Evolutionary conservation across 2,113 vertebrate species (phyloP), one percentile per base, ranked within the genome.

Genomic region (Neogobius melanostomus): DNA sequence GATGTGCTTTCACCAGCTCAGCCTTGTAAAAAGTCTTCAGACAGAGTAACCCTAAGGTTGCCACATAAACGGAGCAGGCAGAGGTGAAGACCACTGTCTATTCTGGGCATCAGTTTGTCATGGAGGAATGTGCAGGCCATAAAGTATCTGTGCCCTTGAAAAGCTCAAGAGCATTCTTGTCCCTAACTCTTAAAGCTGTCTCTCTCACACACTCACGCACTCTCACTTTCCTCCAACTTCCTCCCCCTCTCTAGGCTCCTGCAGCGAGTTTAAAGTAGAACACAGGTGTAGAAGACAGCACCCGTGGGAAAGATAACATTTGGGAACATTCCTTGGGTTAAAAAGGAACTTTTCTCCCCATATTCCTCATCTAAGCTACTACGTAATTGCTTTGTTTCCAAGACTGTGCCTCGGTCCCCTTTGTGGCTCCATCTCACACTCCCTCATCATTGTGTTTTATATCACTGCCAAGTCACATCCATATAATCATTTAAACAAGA

Each of bases 121-220:
- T 75, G 81, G 77, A 87, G 87, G 85, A 90, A 90, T 85, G 89
- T 81, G 72, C 79, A 72, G 77, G 77, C 81, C 84, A 84, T 92
- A 89, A 91, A 92, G 82, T 82, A 80, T 82, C 79, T 1, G 63
- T 88, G 87, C 86, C 90, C 86, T 91, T 88, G 83, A 91, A 81
- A 88, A 90, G 75, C 77, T 82, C 69, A 82, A 83, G 79, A 75
- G 78, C 81, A 66, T 82, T 84, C 90, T 75, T 70, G 76, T 89
- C 81, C 82, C 83, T 81, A 83, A 80, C 85, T 80, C 82, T 79
- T 87, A 81, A 81, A 82, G 76, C 75, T 82, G 66, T 83, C 81
- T 87, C 77, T 80, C 67, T 75, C 63, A 73, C 71, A 76, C 83
- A 73, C 28, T 36, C 69, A 70, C 60, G 85, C 77, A 77, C 71